Conservation (phyloP, 2,888 invertebrate species). For the Fissipunctia ypsillon region DNA sequence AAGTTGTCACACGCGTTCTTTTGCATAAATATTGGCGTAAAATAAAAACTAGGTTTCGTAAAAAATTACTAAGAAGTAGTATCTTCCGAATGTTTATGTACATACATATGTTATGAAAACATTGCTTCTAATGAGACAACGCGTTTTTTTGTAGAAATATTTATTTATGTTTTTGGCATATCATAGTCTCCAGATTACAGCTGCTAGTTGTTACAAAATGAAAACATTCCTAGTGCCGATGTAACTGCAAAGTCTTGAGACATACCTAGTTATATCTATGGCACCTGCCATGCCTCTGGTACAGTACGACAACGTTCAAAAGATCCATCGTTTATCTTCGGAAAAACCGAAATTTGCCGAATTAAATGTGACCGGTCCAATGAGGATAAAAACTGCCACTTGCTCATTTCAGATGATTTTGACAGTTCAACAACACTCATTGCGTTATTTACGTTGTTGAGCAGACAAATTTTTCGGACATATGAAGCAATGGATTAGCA, state of each 20-base stretch:
- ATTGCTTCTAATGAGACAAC: not conserved
- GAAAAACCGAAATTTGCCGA: too few species aligned
- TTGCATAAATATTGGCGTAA: slow-evolving; percentile 38
- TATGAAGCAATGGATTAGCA: too few species aligned
- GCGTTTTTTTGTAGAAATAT: not conserved
- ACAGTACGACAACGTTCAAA: too few species aligned
- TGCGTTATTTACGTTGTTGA: too few species aligned
- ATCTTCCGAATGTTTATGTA: slow-evolving; percentile 20
- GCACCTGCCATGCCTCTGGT: not conserved
- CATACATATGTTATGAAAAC: slow-evolving; percentile 12
- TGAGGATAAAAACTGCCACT: too few species aligned
- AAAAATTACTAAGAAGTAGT: not conserved
- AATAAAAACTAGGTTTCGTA: slow-evolving; percentile 17
- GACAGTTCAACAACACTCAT: too few species aligned
- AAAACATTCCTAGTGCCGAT: not conserved
- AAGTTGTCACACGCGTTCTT: slow-evolving; percentile 18
- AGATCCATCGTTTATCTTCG: too few species aligned
- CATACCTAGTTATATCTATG: too few species aligned
- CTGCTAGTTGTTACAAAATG: not conserved
- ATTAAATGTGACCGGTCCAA: too few species aligned
- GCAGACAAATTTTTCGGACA: too few species aligned
- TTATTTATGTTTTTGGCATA: slow-evolving; percentile 37
- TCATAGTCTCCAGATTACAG: not conserved
- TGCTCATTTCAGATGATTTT: too few species aligned
- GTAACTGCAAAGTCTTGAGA: not conserved